A percentile compares a stretch with the other conserved stretches of the same genome.
phyloP scores from a whole-genome alignment of 2,888 invertebrate species.

The Carcina quercana region DNA sequence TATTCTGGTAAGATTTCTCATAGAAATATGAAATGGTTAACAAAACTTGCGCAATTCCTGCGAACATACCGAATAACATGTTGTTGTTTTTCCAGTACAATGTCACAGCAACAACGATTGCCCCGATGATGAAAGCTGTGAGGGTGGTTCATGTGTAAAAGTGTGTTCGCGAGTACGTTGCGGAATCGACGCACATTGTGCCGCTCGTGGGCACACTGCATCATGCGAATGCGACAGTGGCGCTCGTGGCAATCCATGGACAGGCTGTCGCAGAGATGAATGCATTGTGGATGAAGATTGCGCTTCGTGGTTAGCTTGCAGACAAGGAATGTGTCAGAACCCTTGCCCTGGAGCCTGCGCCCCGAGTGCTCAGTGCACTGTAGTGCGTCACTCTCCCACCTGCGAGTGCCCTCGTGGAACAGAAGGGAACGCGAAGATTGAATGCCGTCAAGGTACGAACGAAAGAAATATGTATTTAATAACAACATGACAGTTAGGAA shows the following conservation, averaged over 20 bases:
- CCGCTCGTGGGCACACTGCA: conserved; percentile 84
- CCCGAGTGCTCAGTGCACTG: conserved; percentile 83
- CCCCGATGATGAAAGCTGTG: conserved; percentile 85
- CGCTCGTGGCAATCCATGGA: conserved; percentile 86
- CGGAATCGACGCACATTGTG: conserved; percentile 85
- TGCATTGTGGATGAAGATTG: conserved; percentile 86
- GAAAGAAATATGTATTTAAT: not conserved
- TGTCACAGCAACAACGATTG: conserved; percentile 91
- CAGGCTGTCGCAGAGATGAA: conserved; percentile 85
- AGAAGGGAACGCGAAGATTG: conserved; percentile 82
- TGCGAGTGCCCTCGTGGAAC: conserved; percentile 91
- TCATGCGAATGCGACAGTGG: conserved; percentile 85
- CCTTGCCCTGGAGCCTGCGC: conserved; percentile 91
- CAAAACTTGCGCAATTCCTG: not conserved
- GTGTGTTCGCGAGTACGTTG: conserved; percentile 88
- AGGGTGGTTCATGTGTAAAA: conserved; percentile 86
- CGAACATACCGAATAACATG: not conserved
- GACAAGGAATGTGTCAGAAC: conserved; percentile 84
- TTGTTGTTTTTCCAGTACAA: conserved; percentile 75
- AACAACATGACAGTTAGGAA: not conserved
- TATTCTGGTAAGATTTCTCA: conserved; percentile 73
- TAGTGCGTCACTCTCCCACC: conserved; percentile 82
- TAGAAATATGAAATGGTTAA: not conserved
- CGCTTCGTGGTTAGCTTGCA: conserved; percentile 84
- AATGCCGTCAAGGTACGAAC: conserved; percentile 74